A percentile compares a stretch with the other conserved stretches of the same genome.
Evolutionary conservation across 2,797 vertebrate genomes (phyloP).

Genomic region (Cichlasoma orientale): DNA sequence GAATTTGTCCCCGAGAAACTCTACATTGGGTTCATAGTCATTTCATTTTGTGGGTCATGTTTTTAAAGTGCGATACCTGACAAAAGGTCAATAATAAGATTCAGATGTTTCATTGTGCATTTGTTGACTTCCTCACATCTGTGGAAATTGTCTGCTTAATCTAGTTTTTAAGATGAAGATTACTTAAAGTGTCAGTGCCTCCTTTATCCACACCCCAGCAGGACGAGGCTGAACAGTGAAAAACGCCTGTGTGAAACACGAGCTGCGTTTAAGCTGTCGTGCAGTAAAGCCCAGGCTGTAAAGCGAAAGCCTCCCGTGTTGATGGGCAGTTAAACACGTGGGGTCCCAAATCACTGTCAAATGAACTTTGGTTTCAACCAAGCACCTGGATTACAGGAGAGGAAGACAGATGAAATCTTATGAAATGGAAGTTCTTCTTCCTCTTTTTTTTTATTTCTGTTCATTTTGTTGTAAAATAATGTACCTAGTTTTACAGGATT

Average conservation of each 20-base stretch:
- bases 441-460: too few relatives aligned
- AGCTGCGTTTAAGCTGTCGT: constrained; percentile 75
- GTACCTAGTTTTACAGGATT: neutral
- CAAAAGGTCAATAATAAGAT: neutral
- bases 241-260: constrained; percentile 77
- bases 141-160: constrained; percentile 5
- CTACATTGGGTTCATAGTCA: neutral
- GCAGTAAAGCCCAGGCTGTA: constrained; percentile 79
- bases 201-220: constrained; percentile 56
- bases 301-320: constrained; percentile 80
- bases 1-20: constrained; percentile 12
- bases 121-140: neutral
- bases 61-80: constrained; percentile 14
- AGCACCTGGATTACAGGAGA: constrained; percentile 40
- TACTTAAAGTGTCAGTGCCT: constrained; percentile 13
- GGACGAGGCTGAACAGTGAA: constrained; percentile 60
- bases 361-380: constrained; percentile 53
- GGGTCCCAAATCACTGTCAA: constrained; percentile 73
- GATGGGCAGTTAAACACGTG: constrained; percentile 75
- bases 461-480: neutral
- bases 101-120: neutral
- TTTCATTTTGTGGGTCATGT: neutral
- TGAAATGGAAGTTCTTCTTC: neutral
- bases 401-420: constrained; percentile 32
- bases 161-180: constrained; percentile 23